Base-by-base conservation (phyloP, 2,113 vertebrate genomes). In the Sapayoa aenigma region DNA sequence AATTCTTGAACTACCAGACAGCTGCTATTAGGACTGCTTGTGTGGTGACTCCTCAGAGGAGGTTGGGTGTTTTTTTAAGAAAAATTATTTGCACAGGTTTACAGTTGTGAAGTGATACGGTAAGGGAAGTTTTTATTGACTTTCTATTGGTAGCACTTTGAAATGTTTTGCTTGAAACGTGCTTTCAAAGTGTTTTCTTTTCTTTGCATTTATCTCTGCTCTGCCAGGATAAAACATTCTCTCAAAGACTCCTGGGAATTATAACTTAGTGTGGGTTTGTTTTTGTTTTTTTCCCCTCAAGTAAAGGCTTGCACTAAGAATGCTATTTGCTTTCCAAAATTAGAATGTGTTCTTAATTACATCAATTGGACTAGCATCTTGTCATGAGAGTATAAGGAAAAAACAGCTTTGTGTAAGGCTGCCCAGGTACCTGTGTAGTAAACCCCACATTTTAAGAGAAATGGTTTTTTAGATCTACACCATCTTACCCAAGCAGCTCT, bases 131-230 rank as follows among this genome's bases (percentile, higher is more conserved):
- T 21, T 63, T 80, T 71, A 46, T 63, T 73, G 72, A 37, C 20
- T 88, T 80, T 76, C 50, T 72, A 8, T 33, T 87, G 55, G 85
- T 65, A 93, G 42, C 8, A 39, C 21, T 94, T 80, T 55, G 12
- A 86, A 95, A 81, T 63, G 17, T 59, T 91, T 88, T 74, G 27
- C 63, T 80, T 69, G 39, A 94, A 91, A 94, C 12, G 9, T 20
- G 21, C 24, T 85, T 94, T 85, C 67, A 87, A 55, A 93, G 46
- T 42, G 8, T 46, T 93, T 87, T 87, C 31, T 74, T 85, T 82
- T 52, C 56, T 90, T 92, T 89, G 79, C 71, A 71, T 87, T 95
- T 90, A 67, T 95, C 82, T 82, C n/a, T 46, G 46, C 49, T 67
- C 67, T 49, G 17, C 72, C 94, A 94, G 59, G 35, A 90, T 77